Conservation (phyloP, 2,888 invertebrate species). For the Philhelius pedissequus region DNA sequence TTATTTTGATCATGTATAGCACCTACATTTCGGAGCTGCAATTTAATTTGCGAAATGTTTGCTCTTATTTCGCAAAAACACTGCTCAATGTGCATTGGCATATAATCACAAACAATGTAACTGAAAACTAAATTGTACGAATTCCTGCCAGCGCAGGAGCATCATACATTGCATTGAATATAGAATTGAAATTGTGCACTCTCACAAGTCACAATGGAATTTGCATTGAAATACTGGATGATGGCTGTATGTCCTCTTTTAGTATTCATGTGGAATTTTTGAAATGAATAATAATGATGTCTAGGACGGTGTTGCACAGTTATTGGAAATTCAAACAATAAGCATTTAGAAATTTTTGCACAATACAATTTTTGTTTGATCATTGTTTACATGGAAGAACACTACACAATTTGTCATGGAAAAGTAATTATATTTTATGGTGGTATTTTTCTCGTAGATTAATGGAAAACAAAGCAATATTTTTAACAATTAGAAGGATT, state of each 20-base stretch:
- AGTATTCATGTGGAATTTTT: background rate
- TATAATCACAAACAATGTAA: background rate
- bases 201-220: background rate
- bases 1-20: background rate
- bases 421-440: no score
- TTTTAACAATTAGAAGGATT: no score
- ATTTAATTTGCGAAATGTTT: slow-evolving; percentile 5
- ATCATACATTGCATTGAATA: no score
- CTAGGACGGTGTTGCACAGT: background rate
- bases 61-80: background rate
- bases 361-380: background rate
- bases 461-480: no score
- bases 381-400: background rate
- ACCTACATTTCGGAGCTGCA: background rate
- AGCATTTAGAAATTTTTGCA: background rate
- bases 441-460: no score
- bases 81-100: background rate
- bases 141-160: no score
- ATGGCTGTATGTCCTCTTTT: background rate
- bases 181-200: background rate
- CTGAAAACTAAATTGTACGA: background rate
- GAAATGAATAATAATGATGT: background rate
- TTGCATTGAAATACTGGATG: background rate
- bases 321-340: background rate
- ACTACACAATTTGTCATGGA: no score